These are phyloP conservation scores for Metopia argyrocephala DNA, from an alignment of 2,888 invertebrate genomes.

Conservation along the genomic window DNA sequence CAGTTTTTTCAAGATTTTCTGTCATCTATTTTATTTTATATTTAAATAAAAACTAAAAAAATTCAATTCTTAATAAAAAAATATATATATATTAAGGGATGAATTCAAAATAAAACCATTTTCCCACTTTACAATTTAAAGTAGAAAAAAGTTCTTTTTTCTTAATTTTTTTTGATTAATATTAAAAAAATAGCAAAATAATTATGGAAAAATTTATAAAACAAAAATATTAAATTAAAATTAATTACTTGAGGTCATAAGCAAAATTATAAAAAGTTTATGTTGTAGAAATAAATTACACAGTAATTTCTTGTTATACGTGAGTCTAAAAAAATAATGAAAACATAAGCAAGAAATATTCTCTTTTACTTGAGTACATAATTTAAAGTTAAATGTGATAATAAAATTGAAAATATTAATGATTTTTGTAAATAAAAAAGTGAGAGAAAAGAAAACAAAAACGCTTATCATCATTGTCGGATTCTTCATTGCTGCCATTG, in stretches of 20 bases:
- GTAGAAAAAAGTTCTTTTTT: conserved; percentile 29
- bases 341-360: conserved; percentile 30
- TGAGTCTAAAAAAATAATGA: conserved; percentile 49
- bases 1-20: conserved; percentile 19
- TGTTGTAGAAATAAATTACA: conserved; percentile 61
- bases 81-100: conserved; percentile 23
- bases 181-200: conserved; percentile 27
- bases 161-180: no score
- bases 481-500: conserved; percentile 90
- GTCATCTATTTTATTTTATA: conserved; percentile 20
- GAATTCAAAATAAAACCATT: conserved; percentile 25
- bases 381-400: conserved; percentile 8
- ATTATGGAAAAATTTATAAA: conserved; percentile 13
- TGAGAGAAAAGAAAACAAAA: conserved; percentile 7
- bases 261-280: conserved; percentile 35
- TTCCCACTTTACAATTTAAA: neutral
- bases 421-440: neutral
- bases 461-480: conserved; percentile 91
- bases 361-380: conserved; percentile 15
- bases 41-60: conserved; percentile 51
- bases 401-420: conserved; percentile 37
- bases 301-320: conserved; percentile 55
- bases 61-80: conserved; percentile 51
- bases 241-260: conserved; percentile 57
- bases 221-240: conserved; percentile 41